Evolutionary conservation across 2,797 vertebrate species (phyloP).

Genomic region (Manis crassicaudata): DNA sequence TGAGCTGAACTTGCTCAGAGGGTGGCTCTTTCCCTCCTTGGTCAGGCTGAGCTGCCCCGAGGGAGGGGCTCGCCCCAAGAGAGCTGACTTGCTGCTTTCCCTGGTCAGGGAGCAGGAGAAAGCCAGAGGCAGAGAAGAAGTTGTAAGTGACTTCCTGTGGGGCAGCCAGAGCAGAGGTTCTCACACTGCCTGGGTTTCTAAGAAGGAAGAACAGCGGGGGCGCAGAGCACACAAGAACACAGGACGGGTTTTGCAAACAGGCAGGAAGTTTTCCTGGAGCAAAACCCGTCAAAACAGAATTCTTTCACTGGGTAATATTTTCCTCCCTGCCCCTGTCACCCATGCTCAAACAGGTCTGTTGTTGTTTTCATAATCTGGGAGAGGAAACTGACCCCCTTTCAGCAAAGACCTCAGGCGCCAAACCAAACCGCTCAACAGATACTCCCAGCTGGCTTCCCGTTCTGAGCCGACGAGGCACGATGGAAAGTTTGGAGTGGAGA

Average conservation of each 20-base stretch:
- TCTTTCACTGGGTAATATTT: slow-evolving; percentile 71
- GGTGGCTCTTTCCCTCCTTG: background rate
- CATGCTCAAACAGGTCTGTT: slow-evolving; percentile 73
- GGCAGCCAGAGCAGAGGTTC: slow-evolving; percentile 17
- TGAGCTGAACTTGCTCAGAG: background rate
- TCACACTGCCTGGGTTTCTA: slow-evolving; percentile 29
- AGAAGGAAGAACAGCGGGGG: slow-evolving; percentile 29
- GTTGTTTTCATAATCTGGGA: slow-evolving; percentile 76
- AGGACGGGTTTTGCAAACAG: slow-evolving; percentile 53
- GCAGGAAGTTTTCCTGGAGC: slow-evolving; percentile 77
- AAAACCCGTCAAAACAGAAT: slow-evolving; percentile 78
- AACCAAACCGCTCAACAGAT: slow-evolving; percentile 63
- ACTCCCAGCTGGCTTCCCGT: slow-evolving; percentile 64
- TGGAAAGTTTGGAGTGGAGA: slow-evolving; percentile 62
- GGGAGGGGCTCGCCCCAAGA: background rate
- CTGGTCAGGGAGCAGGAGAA: background rate
- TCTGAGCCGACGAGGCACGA: background rate
- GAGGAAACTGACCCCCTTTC: slow-evolving; percentile 77
- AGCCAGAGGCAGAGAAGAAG: slow-evolving; percentile 33
- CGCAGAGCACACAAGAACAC: background rate
- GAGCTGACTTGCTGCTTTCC: background rate
- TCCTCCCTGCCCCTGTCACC: slow-evolving; percentile 67
- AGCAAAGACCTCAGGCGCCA: slow-evolving; percentile 75
- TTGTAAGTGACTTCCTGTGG: slow-evolving; percentile 46
- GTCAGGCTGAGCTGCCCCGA: rapidly evolving